Conservation (phyloP, 2,888 invertebrate species). For the Syrista parreyssii region DNA sequence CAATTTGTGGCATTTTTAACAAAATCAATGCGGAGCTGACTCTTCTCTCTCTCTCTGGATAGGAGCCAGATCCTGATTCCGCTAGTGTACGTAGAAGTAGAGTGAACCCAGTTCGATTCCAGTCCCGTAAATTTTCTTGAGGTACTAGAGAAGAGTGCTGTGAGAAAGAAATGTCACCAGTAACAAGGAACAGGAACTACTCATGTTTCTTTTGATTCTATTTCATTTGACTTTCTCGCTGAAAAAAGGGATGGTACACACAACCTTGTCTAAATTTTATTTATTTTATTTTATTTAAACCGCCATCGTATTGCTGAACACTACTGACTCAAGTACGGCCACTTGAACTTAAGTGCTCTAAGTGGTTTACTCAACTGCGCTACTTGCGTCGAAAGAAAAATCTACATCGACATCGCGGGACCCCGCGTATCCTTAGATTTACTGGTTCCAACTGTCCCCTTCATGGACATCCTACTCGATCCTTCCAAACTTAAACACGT, state of each 20-base stretch:
- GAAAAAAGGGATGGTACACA: not conserved
- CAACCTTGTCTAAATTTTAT: not conserved
- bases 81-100: constrained; percentile 10
- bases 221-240: not conserved
- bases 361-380: constrained; percentile 22
- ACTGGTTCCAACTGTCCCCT: not conserved
- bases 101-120: constrained; percentile 25
- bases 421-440: not conserved
- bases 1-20: constrained; percentile 39
- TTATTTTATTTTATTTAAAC: not conserved
- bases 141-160: not conserved
- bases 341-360: constrained; percentile 26
- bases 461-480: not conserved
- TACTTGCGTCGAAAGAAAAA: constrained; percentile 3
- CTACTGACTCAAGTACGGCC: constrained; percentile 17
- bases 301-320: not conserved
- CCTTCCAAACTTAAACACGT: not conserved
- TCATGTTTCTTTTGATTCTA: not conserved
- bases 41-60: constrained; percentile 37
- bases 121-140: constrained; percentile 30
- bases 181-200: not conserved
- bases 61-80: constrained; percentile 39
- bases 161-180: not conserved
- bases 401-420: constrained; percentile 10
- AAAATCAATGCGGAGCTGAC: constrained; percentile 36